Conservation (phyloP, 2,797 vertebrate species). For the Buphagus erythrorhynchus region DNA sequence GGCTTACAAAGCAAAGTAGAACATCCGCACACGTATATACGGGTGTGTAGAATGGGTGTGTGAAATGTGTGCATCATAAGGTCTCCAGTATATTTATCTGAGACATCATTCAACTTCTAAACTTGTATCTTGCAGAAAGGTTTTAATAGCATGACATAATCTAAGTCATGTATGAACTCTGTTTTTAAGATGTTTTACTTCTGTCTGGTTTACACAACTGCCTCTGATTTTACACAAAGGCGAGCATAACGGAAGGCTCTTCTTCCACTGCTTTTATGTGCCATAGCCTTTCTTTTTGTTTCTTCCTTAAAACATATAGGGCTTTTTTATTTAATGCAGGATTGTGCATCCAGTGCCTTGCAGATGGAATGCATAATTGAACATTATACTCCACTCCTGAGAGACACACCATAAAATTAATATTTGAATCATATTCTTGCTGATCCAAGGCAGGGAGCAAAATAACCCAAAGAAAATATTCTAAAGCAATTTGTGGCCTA, state of each 20-base stretch:
- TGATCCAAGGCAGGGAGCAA: constrained; percentile 27
- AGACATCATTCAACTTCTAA: neutral
- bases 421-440: constrained; percentile 63
- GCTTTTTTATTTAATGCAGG: constrained; percentile 20
- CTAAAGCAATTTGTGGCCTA: constrained; percentile 47
- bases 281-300: constrained; percentile 22
- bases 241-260: neutral
- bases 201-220: constrained; percentile 1
- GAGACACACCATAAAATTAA: constrained; percentile 62
- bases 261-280: constrained; percentile 39
- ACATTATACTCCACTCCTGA: constrained; percentile 48
- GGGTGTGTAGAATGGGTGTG: neutral
- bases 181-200: constrained; percentile 21
- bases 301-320: constrained; percentile 32
- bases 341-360: constrained; percentile 39
- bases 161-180: neutral
- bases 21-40: neutral
- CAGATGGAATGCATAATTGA: constrained; percentile 65
- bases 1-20: neutral
- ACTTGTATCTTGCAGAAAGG: neutral
- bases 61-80: neutral
- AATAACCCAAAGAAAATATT: constrained; percentile 43
- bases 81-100: neutral
- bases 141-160: constrained; percentile 29
- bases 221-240: constrained; percentile 12